Evolutionary conservation across 2,797 vertebrate genomes (phyloP).

Genomic region (Nannoperca obscura): DNA sequence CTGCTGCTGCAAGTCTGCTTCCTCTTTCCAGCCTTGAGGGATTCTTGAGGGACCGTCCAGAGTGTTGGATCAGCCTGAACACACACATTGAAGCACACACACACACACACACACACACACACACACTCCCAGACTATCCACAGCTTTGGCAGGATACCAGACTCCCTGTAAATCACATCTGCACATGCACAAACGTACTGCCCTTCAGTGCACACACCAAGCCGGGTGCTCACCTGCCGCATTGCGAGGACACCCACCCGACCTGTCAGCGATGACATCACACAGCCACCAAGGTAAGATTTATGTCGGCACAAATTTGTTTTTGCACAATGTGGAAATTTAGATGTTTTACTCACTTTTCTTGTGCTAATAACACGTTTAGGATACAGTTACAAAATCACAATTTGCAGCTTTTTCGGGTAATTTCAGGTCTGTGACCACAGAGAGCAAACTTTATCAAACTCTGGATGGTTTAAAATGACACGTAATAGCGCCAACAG

Average conservation of each 20-base stretch:
- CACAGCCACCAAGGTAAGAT: slow-evolving; percentile 81
- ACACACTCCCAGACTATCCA: slow-evolving; percentile 2
- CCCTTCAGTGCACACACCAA: not conserved
- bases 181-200: slow-evolving; percentile 17
- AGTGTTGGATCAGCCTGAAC: slow-evolving; percentile 45
- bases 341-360: not conserved
- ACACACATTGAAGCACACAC: slow-evolving; percentile 9
- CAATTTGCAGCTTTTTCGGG: not conserved
- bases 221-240: not conserved
- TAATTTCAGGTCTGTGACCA: not conserved
- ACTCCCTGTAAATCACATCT: slow-evolving; percentile 36
- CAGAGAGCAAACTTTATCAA: not conserved
- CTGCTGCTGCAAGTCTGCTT: slow-evolving; percentile 64
- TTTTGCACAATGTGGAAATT: not conserved
- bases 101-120: slow-evolving; percentile 2
- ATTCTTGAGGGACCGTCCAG: slow-evolving; percentile 39
- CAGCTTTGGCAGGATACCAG: slow-evolving; percentile 36
- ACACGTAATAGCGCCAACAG: not conserved
- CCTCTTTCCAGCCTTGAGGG: slow-evolving; percentile 65
- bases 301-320: not conserved
- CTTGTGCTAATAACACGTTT: not conserved
- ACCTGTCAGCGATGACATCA: slow-evolving; percentile 78
- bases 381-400: not conserved
- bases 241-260: slow-evolving; percentile 21
- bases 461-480: not conserved